Percentiles rank a stretch among this genome's conserved stretches.
Evolutionary conservation across 1,140 invertebrate genomes (phyloP).

Genomic region (Danaus plexippus): DNA sequence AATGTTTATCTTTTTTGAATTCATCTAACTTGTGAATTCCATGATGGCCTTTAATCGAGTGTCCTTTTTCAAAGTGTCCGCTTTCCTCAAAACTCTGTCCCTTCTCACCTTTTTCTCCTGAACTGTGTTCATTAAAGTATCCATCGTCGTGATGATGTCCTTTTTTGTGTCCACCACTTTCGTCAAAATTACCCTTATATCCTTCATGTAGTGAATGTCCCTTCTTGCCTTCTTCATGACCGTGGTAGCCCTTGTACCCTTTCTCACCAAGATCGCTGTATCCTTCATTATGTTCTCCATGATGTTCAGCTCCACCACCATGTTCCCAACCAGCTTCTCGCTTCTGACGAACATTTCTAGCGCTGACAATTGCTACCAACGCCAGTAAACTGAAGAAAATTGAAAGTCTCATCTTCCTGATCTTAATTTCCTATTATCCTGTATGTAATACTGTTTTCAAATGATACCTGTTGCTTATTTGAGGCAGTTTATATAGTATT

Average conservation of each 20-base stretch:
- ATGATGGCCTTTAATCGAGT: constrained; percentile 82
- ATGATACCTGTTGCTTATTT: constrained; percentile 58
- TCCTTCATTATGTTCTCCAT: constrained; percentile 62
- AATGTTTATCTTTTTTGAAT: constrained; percentile 73
- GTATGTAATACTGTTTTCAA: constrained; percentile 48
- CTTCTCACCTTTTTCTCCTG: constrained; percentile 77
- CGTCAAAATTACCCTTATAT: constrained; percentile 78
- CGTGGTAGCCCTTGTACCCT: constrained; percentile 75
- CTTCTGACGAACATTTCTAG: constrained; percentile 44
- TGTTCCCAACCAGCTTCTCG: constrained; percentile 72
- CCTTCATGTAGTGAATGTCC: constrained; percentile 81
- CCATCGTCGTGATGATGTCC: constrained; percentile 81
- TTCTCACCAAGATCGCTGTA: constrained; percentile 66
- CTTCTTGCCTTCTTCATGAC: constrained; percentile 77
- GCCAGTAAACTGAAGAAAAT: constrained; percentile 36
- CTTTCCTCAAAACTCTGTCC: constrained; percentile 74
- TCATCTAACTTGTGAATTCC: constrained; percentile 83
- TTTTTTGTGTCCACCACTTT: constrained; percentile 81
- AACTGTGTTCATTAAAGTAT: constrained; percentile 79
- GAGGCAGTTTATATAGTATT: constrained; percentile 64
- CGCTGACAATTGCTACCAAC: constrained; percentile 29
- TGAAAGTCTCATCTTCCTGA: constrained; percentile 44
- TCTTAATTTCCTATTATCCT: constrained; percentile 15
- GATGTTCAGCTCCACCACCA: constrained; percentile 68
- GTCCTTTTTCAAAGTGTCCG: constrained; percentile 80